Percentiles rank a stretch among this genome's conserved stretches.
phyloP scores from a whole-genome alignment of 2,888 invertebrate genomes.

The Eristalinus aeneus region DNA sequence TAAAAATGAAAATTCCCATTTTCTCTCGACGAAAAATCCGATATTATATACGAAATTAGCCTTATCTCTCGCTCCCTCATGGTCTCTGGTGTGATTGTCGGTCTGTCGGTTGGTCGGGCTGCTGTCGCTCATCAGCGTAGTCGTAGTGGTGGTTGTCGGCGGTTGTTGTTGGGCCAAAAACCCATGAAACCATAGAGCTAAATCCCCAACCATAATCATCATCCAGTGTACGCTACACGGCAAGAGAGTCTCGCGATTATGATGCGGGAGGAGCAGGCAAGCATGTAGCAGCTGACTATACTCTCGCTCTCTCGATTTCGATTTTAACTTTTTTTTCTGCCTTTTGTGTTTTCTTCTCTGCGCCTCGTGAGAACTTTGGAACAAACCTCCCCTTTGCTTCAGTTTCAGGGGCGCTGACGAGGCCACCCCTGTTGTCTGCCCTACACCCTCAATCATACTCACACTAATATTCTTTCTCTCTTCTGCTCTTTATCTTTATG shows the following conservation, averaged over 20 bases:
- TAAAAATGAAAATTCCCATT: constrained; percentile 70
- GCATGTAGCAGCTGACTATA: neutral
- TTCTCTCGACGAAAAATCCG: constrained; percentile 66
- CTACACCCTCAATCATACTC: neutral
- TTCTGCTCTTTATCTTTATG: neutral
- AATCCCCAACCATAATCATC: constrained; percentile 44
- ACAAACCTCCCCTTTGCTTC: constrained; percentile 22
- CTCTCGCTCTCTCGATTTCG: constrained; percentile 41
- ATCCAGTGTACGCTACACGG: constrained; percentile 6
- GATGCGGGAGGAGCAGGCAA: constrained; percentile 7
- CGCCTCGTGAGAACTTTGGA: constrained; percentile 19
- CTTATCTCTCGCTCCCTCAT: constrained; percentile 65
- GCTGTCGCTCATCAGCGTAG: neutral
- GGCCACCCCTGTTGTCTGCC: constrained; percentile 24
- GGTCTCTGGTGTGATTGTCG: constrained; percentile 6
- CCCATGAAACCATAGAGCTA: constrained; percentile 48
- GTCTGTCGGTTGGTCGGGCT: constrained; percentile 38
- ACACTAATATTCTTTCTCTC: constrained; percentile 12
- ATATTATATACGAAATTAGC: constrained; percentile 67
- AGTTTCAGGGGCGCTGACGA: constrained; percentile 61
- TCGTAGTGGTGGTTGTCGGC: constrained; percentile 18
- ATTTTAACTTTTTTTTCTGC: constrained; percentile 5
- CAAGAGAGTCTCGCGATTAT: neutral
- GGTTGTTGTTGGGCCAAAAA: constrained; percentile 56
- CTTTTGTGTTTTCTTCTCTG: constrained; percentile 16